Percentiles rank a stretch among this genome's conserved stretches.
Evolutionary conservation across 2,888 invertebrate genomes (phyloP).

Genomic region (Leptura quadrifasciata): DNA sequence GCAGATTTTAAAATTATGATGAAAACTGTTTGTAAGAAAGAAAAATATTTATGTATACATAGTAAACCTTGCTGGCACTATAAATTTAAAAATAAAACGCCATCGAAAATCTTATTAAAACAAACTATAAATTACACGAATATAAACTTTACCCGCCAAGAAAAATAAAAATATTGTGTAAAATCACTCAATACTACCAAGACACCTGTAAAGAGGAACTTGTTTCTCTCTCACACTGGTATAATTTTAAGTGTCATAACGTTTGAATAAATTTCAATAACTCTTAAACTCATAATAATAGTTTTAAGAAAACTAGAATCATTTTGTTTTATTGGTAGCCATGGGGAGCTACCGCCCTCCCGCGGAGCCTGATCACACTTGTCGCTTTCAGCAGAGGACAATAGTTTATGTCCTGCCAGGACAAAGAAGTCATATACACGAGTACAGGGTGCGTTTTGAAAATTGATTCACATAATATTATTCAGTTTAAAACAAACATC

Average conservation of each 20-base stretch:
- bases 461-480: background rate
- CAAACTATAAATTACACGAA: conserved; percentile 1
- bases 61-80: background rate
- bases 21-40: background rate
- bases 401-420: conserved; percentile 64
- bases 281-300: conserved; percentile 68
- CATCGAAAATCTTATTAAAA: conserved; percentile 6
- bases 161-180: conserved; percentile 2
- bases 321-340: conserved; percentile 70
- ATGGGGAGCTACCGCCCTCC: conserved; percentile 68
- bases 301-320: conserved; percentile 66
- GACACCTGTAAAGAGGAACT: conserved; percentile 51
- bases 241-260: conserved; percentile 63
- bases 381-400: conserved; percentile 69
- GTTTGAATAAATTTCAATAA: conserved; percentile 72
- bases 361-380: conserved; percentile 69
- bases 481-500: background rate
- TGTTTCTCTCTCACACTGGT: conserved; percentile 45
- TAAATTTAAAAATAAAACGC: conserved; percentile 1
- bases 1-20: background rate
- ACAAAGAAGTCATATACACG: background rate
- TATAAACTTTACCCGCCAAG: background rate
- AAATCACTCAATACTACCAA: conserved; percentile 2
- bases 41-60: background rate
- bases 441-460: conserved; percentile 3